Conservation (phyloP, 2,888 invertebrate genomes). For the Nymphalis urticae region DNA sequence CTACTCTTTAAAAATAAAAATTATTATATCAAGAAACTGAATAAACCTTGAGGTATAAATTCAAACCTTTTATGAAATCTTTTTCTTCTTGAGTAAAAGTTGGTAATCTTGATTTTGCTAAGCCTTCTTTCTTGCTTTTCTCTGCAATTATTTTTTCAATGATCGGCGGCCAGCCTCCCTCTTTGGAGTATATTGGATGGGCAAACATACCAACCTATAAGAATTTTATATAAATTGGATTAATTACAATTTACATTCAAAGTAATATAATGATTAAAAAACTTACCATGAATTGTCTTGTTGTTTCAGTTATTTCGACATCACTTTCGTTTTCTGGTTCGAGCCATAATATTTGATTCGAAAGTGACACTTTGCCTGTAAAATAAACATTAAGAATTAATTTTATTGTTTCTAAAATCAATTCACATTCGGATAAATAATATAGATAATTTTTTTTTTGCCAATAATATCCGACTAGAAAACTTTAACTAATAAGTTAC, state of each 20-base stretch:
- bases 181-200: constrained; percentile 53
- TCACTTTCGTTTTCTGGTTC: neutral
- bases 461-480: too few species aligned
- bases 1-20: too few species aligned
- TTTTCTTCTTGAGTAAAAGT: constrained; percentile 51
- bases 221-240: neutral
- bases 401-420: too few species aligned
- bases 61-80: constrained; percentile 47
- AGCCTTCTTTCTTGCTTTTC: constrained; percentile 48
- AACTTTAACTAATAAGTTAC: too few species aligned
- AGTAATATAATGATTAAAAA: neutral
- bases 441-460: too few species aligned
- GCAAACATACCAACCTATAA: constrained; percentile 52
- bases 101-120: constrained; percentile 48
- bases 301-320: neutral
- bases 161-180: constrained; percentile 58
- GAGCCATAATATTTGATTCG: neutral
- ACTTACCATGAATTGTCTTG: neutral
- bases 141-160: constrained; percentile 49
- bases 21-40: neutral
- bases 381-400: neutral
- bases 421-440: too few species aligned
- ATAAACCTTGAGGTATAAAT: neutral
- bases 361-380: constrained; percentile 2
- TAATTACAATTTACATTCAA: neutral